Evolutionary conservation across 2,797 vertebrate genomes (phyloP), one percentile per base, ranked within the genome.

Genomic region (Periophthalmus magnuspinnatus): DNA sequence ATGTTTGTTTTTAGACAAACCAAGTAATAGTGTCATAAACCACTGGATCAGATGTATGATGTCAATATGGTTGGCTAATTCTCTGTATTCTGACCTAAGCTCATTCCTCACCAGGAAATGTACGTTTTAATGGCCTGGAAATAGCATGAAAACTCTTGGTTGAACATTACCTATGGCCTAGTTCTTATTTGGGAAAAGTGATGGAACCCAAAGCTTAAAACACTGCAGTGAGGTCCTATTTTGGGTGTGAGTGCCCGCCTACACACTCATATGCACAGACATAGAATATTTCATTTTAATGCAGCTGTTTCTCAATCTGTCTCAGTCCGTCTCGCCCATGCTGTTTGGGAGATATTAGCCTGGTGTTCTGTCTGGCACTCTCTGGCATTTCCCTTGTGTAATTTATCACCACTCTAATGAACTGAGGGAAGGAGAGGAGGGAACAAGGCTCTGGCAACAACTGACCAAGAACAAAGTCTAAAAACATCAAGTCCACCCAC

Each of bases 341-440:
- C 71, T 77, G 68, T 78, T 79, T 75, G 76, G 50, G 72, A 68
- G 0, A n/a, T 65, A 65, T 76, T 66, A 78, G 77, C 80, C 84
- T 77, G n/a, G 58, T 8, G 61, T 71, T 80, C 72, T 63, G 47
- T 77, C 70, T 38, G 76, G 67, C 57, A 74, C 58, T 52, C 54
- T 67, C 69, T 78, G 88, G 74, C 80, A 69, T 79, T 78, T 77
- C 73, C 70, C 48, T 65, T 78, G 75, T 71, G 86, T 88, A 78
- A 85, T 87, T 86, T 75, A 89, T 86, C 72, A 71, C 65, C 68
- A 65, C 73, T 47, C 83, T 86, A 88, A 90, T 84, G 77, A 91
- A 78, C 67, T 77, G 75, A 76, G 67, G 58, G 68, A 76, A 74
- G 57, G 17, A 55, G 22, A 67, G 38, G 70, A 21, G 1, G 17